A percentile compares a stretch with the other conserved stretches of the same genome.
phyloP scores from a whole-genome alignment of 1,140 invertebrate species.

The Zaprionus africanus region DNA sequence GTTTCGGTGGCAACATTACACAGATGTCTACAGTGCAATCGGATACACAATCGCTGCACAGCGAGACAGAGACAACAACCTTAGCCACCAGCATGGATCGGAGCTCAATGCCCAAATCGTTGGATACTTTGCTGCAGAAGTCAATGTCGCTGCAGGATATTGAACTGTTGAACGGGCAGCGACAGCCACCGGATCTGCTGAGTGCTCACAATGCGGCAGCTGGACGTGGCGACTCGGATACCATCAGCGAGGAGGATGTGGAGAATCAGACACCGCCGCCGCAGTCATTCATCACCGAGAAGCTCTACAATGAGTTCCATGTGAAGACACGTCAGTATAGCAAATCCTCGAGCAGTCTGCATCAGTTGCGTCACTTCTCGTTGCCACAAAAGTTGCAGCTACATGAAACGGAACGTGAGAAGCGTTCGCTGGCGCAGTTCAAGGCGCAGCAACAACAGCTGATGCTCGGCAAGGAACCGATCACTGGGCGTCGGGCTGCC shows the following conservation, averaged over 20 bases:
- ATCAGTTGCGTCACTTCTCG: constrained; percentile 84
- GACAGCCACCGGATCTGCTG: constrained; percentile 69
- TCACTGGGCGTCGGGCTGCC: constrained; percentile 72
- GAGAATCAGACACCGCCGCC: constrained; percentile 83
- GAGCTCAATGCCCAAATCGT: constrained; percentile 58
- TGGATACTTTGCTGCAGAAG: constrained; percentile 71
- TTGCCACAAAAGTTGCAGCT: constrained; percentile 79
- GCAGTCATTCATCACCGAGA: constrained; percentile 87
- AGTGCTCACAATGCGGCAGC: constrained; percentile 41
- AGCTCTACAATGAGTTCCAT: constrained; percentile 87
- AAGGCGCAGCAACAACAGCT: constrained; percentile 55
- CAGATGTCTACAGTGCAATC: constrained; percentile 17
- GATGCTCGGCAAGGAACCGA: constrained; percentile 50
- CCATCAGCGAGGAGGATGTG: constrained; percentile 79
- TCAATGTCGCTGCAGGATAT: constrained; percentile 82
- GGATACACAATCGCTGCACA: constrained; percentile 50
- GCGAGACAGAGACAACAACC: constrained; percentile 76
- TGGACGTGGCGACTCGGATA: constrained; percentile 46
- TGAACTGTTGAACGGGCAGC: constrained; percentile 69
- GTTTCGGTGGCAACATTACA: constrained; percentile 85
- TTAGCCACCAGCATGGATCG: constrained; percentile 66
- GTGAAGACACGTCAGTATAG: constrained; percentile 87
- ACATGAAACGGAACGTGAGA: constrained; percentile 67
- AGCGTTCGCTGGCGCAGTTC: constrained; percentile 57
- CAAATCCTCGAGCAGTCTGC: constrained; percentile 87